Evolutionary conservation across 2,888 invertebrate genomes (phyloP), one percentile per base, ranked within the genome.

Genomic region (Drosophila birchii): DNA sequence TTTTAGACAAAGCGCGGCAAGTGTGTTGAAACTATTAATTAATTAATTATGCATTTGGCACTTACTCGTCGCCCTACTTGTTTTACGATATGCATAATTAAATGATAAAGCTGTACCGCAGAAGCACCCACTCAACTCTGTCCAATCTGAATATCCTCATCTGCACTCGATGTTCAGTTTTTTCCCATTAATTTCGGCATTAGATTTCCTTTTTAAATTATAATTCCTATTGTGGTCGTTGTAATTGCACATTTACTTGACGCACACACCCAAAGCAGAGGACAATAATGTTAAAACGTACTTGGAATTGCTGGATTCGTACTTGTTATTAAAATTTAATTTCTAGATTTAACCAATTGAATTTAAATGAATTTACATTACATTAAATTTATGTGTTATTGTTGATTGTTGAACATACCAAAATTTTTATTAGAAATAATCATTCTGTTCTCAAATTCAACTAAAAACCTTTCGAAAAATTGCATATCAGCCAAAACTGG

Each of bases 231-330:
- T 66, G 41, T 49, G 39, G 49, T 68, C 39, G 55, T 69, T 71
- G 44, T 51, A 67, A 60, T 55, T 39, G 74, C 80, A 81, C 75
- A 54, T 53, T 66, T 66, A 74, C 45, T 62, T 54, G 57, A 60
- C 61, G 61, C 61, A 61, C 70, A 20, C 51, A 58, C 18, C 12
- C 47, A 75, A 67, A 78, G 59, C 85, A 80, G 86, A 76, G 78
- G 86, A 86, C 86, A 86, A 86, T 86, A 86, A 86, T 76, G 78
- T 78, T 82, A 76, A 61, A 75, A 78, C 36, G 77, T 76, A 75
- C 53, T 73, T 60, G 77, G 69, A 82, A 78, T 80, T 76, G 73
- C 61, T 55, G 55, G 49, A 70, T 44, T 62, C 44, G 76, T 76
- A 81, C 34, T 79, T 76, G 82, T 84, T 86, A 87, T 75, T 78